Evolutionary conservation across 2,888 invertebrate genomes (phyloP).

Genomic region (Lepidonotus clava): DNA sequence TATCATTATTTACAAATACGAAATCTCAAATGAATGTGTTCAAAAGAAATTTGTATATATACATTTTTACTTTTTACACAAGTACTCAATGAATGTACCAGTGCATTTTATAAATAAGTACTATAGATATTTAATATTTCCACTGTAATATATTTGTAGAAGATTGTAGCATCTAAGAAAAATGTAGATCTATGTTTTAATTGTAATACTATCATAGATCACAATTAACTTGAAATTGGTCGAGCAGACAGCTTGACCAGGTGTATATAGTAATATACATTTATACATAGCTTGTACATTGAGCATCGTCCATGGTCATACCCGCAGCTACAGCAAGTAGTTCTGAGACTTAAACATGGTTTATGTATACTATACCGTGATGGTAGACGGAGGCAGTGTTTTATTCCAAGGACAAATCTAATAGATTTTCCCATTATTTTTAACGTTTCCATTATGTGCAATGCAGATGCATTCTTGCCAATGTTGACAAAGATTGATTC

Average conservation of each 20-base stretch:
- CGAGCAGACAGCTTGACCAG: too few species aligned
- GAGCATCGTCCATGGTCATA: too few species aligned
- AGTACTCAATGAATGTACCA: neutral
- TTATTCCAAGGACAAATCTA: too few species aligned
- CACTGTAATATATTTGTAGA: constrained; percentile 27
- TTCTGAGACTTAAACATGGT: too few species aligned
- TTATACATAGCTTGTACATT: too few species aligned
- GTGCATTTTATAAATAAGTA: neutral
- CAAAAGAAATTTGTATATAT: neutral
- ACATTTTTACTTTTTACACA: neutral
- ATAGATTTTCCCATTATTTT: too few species aligned
- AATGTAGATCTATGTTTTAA: neutral
- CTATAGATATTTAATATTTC: neutral
- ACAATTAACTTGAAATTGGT: neutral
- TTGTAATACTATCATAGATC: neutral
- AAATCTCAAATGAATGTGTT: constrained; percentile 18
- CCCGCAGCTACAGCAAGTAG: too few species aligned
- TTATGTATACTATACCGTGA: too few species aligned
- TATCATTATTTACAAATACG: too few species aligned
- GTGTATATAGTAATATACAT: too few species aligned
- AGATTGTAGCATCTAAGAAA: neutral
- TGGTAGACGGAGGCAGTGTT: too few species aligned
- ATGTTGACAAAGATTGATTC: neutral
- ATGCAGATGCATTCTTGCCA: constrained; percentile 42
- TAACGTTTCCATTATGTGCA: too few species aligned